These are phyloP conservation scores for Champsocephalus gunnari DNA, from an alignment of 2,797 vertebrate genomes.

Conservation along the genomic window DNA sequence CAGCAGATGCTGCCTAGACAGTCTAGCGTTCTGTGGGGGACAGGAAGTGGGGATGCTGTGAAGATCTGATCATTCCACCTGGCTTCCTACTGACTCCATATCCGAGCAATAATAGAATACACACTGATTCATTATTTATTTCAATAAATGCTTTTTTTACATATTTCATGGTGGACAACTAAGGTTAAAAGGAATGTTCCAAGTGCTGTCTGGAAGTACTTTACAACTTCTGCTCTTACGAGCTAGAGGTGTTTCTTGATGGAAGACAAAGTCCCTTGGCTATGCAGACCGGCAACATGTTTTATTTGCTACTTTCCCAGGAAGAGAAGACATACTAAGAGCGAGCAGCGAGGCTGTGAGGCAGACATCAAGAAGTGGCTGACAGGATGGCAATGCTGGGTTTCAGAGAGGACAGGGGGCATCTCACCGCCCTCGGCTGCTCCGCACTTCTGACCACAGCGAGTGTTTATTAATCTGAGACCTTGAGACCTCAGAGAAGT, in stretches of 20 bases:
- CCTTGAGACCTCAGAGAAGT: slow-evolving; percentile 82
- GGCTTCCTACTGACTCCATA: slow-evolving; percentile 81
- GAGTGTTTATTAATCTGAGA: slow-evolving; percentile 89
- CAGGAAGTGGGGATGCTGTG: slow-evolving; percentile 81
- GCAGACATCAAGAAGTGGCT: slow-evolving; percentile 71
- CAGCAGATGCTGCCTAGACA: slow-evolving; percentile 86
- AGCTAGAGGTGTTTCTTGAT: slow-evolving; percentile 81
- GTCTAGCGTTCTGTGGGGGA: slow-evolving; percentile 75
- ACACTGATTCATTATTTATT: slow-evolving; percentile 80
- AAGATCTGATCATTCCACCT: slow-evolving; percentile 83
- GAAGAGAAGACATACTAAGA: slow-evolving; percentile 69
- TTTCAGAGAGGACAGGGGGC: slow-evolving; percentile 71
- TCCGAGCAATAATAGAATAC: slow-evolving; percentile 81
- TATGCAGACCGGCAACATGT: slow-evolving; percentile 72
- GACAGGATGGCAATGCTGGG: slow-evolving; percentile 69
- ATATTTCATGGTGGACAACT: slow-evolving; percentile 71
- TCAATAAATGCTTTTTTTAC: slow-evolving; percentile 57
- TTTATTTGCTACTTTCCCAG: slow-evolving; percentile 82
- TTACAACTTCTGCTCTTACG: slow-evolving; percentile 78
- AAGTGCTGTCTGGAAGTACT: slow-evolving; percentile 77
- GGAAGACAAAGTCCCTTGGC: slow-evolving; percentile 79
- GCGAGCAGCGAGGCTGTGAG: slow-evolving; percentile 53
- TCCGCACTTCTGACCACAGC: slow-evolving; percentile 72
- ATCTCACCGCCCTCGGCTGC: slow-evolving; percentile 76
- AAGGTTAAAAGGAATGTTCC: slow-evolving; percentile 84